Evolutionary conservation across 2,113 vertebrate genomes (phyloP).

Genomic region (Silurus meridionalis): DNA sequence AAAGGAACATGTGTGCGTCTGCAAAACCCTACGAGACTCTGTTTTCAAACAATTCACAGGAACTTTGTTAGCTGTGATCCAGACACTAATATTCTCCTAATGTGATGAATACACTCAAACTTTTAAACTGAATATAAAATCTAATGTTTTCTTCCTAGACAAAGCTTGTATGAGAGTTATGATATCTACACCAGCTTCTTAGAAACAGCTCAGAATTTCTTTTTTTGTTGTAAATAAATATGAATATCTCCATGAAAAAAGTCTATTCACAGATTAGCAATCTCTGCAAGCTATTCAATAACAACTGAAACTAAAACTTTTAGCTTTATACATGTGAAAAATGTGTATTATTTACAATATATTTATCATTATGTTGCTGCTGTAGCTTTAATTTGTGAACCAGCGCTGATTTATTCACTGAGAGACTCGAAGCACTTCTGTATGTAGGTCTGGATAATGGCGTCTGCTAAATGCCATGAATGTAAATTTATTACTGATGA

Average conservation of each 20-base stretch:
- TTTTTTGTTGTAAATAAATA: neutral
- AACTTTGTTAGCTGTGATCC: neutral
- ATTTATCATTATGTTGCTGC: no score
- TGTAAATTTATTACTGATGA: no score
- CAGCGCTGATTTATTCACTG: no score
- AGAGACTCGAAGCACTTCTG: no score
- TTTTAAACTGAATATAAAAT: no score
- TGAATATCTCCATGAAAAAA: neutral
- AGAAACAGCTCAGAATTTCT: neutral
- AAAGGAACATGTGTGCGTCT: no score
- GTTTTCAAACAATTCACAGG: neutral
- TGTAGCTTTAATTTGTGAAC: no score
- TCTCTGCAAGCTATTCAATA: neutral
- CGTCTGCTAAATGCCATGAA: no score
- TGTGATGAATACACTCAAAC: neutral
- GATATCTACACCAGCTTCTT: neutral
- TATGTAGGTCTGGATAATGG: no score
- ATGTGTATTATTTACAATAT: neutral
- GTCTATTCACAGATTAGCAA: neutral
- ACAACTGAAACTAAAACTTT: neutral
- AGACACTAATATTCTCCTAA: neutral
- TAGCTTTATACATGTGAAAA: neutral
- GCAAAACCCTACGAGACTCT: no score
- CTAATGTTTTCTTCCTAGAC: neutral
- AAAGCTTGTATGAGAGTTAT: neutral